Conservation (phyloP, 2,888 invertebrate species). For the Lumbricus terrestris region DNA sequence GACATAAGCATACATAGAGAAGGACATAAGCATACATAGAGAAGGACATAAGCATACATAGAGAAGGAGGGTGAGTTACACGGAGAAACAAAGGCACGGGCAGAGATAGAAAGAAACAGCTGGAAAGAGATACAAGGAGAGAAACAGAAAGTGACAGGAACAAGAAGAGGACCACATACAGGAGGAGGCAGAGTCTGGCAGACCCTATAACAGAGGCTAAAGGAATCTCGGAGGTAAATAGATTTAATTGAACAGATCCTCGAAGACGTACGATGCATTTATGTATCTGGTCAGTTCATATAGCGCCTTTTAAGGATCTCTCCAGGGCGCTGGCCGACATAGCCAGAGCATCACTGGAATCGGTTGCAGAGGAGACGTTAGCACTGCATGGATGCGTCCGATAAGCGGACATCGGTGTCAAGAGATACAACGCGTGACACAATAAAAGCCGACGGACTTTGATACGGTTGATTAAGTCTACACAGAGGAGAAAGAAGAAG, state of each 20-base stretch:
- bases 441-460: neutral
- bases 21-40: too few species aligned
- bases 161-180: too few species aligned
- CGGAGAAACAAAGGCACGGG: too few species aligned
- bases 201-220: neutral
- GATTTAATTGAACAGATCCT: neutral
- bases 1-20: neutral
- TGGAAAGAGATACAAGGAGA: too few species aligned
- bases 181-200: neutral
- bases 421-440: neutral
- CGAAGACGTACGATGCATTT: neutral
- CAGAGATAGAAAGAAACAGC: neutral
- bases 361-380: neutral
- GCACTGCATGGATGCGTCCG: neutral
- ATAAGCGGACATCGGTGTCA: neutral
- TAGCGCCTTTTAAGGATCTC: neutral
- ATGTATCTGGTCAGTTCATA: neutral
- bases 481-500: neutral
- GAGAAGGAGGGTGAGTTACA: too few species aligned
- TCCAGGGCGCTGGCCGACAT: neutral
- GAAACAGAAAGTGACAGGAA: too few species aligned
- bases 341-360: neutral
- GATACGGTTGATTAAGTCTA: neutral
- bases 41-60: neutral
- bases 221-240: neutral